Evolutionary conservation across 1,140 invertebrate genomes (phyloP), one percentile per base, ranked within the genome.

Genomic region (Lordiphosa mommai): DNA sequence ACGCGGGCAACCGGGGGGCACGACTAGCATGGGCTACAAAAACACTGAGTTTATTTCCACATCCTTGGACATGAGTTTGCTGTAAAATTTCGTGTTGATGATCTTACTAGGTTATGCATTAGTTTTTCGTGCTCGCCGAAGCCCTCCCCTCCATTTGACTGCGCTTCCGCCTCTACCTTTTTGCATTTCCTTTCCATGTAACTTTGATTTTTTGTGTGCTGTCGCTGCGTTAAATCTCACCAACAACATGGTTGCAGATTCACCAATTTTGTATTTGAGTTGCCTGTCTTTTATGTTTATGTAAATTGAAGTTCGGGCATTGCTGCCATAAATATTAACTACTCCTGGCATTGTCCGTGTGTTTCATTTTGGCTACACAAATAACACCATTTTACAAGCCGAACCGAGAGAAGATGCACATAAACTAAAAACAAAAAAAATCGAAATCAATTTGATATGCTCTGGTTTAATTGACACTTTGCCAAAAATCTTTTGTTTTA

Each of bases 81-180:
- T 86, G 82, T 86, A 86, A 86, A 86, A 86, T 82, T 82, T 82
- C 82, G 82, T 86, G 82, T 86, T 86, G 82, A 86, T 86, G 82
- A 86, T 86, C 82, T 86, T 68, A 86, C 82, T 86, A 82, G 82
- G 82, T 82, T 86, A 86, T 86, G 82, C 82, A 86, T 86, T 86
- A 86, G 68, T 72, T 86, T 86, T 86, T n/a, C n/a, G n/a, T n/a
- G n/a, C n/a, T n/a, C n/a, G n/a, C n/a, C n/a, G n/a, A n/a, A n/a
- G n/a, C n/a, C 5, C n/a, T 6, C 17, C 8, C 1, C 13, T 20
- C 20, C 13, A 16, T 36, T 48, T 29, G 47, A 48, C 46, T 67
- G 57, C 56, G 50, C 61, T 61, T 67, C 76, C 66, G 56, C 55
- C 59, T 58, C 43, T 52, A 53, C 49, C 63, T 51, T 58, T 61